Percentiles rank a stretch among this genome's conserved stretches.
These are phyloP conservation scores for Morelia viridis DNA, from an alignment of 2,797 vertebrate species.

Conservation along the genomic window DNA sequence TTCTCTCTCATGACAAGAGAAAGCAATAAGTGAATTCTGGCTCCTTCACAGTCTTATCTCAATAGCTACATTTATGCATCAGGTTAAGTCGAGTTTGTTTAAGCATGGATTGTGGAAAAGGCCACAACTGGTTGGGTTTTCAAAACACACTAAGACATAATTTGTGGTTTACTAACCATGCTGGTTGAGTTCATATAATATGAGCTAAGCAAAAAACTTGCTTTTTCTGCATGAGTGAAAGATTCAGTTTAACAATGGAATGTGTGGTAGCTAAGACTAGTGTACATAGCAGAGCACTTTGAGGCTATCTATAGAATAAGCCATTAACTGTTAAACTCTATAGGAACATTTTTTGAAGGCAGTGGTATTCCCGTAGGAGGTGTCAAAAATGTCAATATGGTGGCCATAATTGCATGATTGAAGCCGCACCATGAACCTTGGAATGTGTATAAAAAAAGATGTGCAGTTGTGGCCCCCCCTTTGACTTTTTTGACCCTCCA, in stretches of 20 bases:
- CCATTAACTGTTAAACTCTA: conserved; percentile 26
- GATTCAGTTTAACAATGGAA: not conserved
- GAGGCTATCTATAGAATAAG: conserved; percentile 24
- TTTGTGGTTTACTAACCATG: not conserved
- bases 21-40: not conserved
- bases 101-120: not conserved
- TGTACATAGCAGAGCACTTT: conserved; percentile 11
- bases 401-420: not conserved
- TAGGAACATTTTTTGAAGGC: not conserved
- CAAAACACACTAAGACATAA: not conserved
- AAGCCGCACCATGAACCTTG: not conserved
- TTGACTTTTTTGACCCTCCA: not conserved
- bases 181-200: not conserved
- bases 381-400: not conserved
- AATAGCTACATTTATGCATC: not conserved
- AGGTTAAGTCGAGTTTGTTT: not conserved
- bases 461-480: too few species aligned
- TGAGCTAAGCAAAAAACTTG: not conserved
- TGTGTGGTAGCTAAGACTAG: too few species aligned
- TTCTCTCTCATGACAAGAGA: not conserved
- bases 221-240: not conserved
- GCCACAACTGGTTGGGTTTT: not conserved
- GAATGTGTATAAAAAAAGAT: not conserved
- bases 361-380: not conserved
- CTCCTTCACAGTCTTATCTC: not conserved